Evolutionary conservation across 1,140 invertebrate genomes (phyloP).

Genomic region (Paralvinella palmiformis): DNA sequence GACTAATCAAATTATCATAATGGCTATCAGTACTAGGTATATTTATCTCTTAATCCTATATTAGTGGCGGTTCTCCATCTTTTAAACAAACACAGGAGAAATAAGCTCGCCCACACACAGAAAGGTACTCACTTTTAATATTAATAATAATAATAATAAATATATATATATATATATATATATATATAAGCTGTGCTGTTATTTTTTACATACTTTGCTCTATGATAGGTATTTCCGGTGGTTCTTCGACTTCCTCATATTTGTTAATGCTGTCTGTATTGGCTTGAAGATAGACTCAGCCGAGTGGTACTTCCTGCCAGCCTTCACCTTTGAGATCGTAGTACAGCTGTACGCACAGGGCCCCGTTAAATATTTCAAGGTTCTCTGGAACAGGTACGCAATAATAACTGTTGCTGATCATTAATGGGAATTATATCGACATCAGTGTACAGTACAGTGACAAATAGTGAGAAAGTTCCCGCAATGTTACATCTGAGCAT

Average conservation of each 20-base stretch:
- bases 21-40: not conserved
- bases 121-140: no score
- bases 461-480: no score
- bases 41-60: no score
- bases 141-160: no score
- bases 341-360: constrained; percentile 54
- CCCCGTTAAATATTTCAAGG: constrained; percentile 44
- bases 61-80: no score
- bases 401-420: no score
- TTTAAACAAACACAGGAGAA: no score
- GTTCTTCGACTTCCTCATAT: constrained; percentile 54
- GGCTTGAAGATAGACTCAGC: constrained; percentile 49
- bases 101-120: no score
- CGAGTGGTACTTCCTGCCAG: constrained; percentile 52
- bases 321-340: constrained; percentile 54
- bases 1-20: constrained; percentile 40
- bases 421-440: no score
- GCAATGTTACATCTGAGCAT: no score
- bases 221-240: constrained; percentile 50
- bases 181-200: not conserved
- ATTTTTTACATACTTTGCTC: no score
- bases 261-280: constrained; percentile 55
- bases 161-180: constrained; percentile 31
- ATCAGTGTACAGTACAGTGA: no score
- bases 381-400: constrained; percentile 55